Conservation (phyloP, 2,888 invertebrate species). For the Campopleginae sp. region DNA sequence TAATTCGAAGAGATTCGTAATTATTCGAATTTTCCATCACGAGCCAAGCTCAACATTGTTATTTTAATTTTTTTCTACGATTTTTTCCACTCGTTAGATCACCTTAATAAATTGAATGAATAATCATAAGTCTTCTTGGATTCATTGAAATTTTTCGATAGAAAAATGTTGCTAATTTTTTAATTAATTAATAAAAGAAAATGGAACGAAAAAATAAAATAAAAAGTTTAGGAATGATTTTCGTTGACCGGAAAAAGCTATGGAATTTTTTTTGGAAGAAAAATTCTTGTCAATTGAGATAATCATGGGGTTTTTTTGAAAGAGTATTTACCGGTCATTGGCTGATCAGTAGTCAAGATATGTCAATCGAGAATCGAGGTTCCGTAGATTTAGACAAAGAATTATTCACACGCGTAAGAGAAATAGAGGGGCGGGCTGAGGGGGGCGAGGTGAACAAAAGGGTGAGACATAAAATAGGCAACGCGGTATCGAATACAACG, state of each 20-base stretch:
- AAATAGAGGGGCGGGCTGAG: background rate
- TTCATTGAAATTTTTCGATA: background rate
- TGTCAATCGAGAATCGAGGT: conserved; percentile 56
- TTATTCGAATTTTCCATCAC: background rate
- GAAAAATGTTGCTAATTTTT: background rate
- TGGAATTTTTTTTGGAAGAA: background rate
- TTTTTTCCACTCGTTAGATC: background rate
- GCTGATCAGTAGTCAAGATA: conserved; percentile 68
- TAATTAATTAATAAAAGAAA: background rate
- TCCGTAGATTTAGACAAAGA: conserved; percentile 72
- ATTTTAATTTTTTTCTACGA: background rate
- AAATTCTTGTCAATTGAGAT: conserved; percentile 3
- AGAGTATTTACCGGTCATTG: conserved; percentile 29
- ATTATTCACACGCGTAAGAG: conserved; percentile 64
- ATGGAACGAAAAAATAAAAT: background rate
- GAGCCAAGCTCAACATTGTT: background rate
- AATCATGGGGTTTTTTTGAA: conserved; percentile 13
- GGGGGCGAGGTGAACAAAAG: background rate
- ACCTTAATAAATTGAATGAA: background rate
- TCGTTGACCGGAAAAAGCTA: background rate
- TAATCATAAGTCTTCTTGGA: background rate
- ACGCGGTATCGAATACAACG: conserved; percentile 75
- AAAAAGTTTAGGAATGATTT: background rate
- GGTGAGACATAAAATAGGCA: conserved; percentile 76
- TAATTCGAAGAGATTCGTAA: background rate